These are phyloP conservation scores for Beris morrisii DNA, from an alignment of 2,888 invertebrate species.

Conservation along the genomic window DNA sequence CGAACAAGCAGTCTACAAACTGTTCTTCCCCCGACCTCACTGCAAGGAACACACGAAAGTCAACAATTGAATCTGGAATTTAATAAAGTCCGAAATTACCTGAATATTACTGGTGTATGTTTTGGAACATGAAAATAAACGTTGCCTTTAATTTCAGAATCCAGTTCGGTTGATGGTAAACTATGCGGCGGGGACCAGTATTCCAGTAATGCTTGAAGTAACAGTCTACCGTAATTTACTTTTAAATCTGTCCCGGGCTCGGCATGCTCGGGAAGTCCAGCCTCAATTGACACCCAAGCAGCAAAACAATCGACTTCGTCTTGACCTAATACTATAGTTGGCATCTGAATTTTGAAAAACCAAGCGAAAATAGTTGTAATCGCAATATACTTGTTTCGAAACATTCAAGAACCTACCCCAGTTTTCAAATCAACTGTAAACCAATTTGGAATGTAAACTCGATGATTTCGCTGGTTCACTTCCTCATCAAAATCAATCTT, in stretches of 20 bases:
- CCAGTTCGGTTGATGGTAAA: conserved; percentile 65
- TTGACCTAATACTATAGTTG: conserved; percentile 94
- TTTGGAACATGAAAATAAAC: conserved; percentile 88
- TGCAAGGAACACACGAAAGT: conserved; percentile 50
- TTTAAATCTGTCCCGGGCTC: conserved; percentile 54
- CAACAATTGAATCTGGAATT: conserved; percentile 5
- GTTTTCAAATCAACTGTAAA: conserved; percentile 98
- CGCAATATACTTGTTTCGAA: not conserved
- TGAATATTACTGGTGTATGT: conserved; percentile 95
- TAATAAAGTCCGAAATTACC: conserved; percentile 57
- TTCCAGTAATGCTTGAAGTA: conserved; percentile 92
- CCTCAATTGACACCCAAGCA: conserved; percentile 98
- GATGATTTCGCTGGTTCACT: conserved; percentile 86
- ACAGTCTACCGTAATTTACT: conserved; percentile 86
- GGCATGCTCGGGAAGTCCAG: conserved; percentile 75
- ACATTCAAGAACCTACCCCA: conserved; percentile 65
- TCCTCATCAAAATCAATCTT: conserved; percentile 90
- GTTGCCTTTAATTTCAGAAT: conserved; percentile 73
- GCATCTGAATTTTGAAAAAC: conserved; percentile 66
- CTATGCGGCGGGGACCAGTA: conserved; percentile 84
- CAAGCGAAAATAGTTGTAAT: not conserved
- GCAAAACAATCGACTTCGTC: conserved; percentile 98
- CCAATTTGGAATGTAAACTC: conserved; percentile 98
- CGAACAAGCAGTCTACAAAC: conserved; percentile 85
- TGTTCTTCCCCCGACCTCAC: conserved; percentile 94